These are phyloP conservation scores for Calvadosia cruxmelitensis DNA, from an alignment of 30 jellyfish, hydroid and myxozoan genomes.

Conservation along the genomic window DNA sequence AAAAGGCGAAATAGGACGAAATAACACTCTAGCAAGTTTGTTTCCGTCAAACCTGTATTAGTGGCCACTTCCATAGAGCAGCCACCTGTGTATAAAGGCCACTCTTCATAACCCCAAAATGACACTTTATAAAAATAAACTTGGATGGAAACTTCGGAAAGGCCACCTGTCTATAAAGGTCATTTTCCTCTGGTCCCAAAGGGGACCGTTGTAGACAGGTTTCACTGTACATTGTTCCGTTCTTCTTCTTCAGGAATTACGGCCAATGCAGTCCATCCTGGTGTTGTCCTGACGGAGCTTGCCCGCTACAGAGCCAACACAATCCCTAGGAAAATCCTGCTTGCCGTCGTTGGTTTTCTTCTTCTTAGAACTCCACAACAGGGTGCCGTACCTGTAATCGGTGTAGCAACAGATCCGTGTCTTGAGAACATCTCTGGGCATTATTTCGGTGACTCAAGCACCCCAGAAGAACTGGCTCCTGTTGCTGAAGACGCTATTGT, in stretches of 20 bases:
- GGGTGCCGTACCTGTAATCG: conserved; percentile 78
- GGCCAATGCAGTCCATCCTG: conserved; percentile 77
- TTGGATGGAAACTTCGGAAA: too few species aligned
- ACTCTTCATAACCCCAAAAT: too few species aligned
- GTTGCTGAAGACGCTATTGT: conserved; percentile 40
- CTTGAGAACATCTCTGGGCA: conserved; percentile 48
- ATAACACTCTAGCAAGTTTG: background rate
- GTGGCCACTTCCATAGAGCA: too few species aligned
- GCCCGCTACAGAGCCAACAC: conserved; percentile 28
- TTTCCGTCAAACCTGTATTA: too few species aligned
- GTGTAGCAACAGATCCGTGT: conserved; percentile 45
- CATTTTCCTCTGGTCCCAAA: too few species aligned
- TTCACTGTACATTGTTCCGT: too few species aligned
- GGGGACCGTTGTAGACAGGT: too few species aligned
- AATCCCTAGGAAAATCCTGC: conserved; percentile 18
- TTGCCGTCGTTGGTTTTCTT: conserved; percentile 39
- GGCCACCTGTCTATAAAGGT: too few species aligned
- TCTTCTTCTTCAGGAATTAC: conserved; percentile 39
- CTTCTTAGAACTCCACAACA: conserved; percentile 48
- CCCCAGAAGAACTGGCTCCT: conserved; percentile 26
- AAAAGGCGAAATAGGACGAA: too few species aligned
- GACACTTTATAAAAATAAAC: too few species aligned
- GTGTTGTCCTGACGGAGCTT: conserved; percentile 68
- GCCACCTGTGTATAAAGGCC: too few species aligned
- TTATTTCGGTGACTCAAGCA: conserved; percentile 63